Conservation (phyloP, 2,113 vertebrate genomes). For the Forbesichthys papilliferus region DNA sequence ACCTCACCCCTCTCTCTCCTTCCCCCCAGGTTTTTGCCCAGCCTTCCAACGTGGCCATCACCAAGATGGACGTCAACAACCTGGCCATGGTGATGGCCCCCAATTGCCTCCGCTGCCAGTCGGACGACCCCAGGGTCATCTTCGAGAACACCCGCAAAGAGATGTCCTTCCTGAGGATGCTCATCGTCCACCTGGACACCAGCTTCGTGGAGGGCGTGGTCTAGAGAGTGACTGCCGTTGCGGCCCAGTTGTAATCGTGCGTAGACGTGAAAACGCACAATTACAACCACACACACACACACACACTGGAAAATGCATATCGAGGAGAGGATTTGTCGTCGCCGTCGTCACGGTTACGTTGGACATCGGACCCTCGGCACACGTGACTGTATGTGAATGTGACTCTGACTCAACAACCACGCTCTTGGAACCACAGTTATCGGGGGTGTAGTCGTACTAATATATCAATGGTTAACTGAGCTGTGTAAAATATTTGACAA, state of each 20-base stretch:
- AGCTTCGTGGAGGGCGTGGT: slow-evolving; percentile 83
- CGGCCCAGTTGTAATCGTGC: not conserved
- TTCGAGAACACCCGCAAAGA: slow-evolving; percentile 92
- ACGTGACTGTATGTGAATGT: slow-evolving; percentile 7
- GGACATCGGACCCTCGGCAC: not conserved
- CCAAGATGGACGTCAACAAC: slow-evolving; percentile 95
- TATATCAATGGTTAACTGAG: slow-evolving; percentile 15
- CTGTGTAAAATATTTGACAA: slow-evolving; percentile 34
- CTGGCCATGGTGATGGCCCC: slow-evolving; percentile 94
- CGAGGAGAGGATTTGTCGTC: not conserved
- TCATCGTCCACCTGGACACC: slow-evolving; percentile 90
- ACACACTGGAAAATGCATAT: not conserved
- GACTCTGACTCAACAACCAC: slow-evolving; percentile 4
- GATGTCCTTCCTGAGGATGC: slow-evolving; percentile 90
- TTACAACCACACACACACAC: no score
- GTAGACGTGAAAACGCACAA: not conserved
- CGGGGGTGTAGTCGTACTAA: slow-evolving; percentile 12
- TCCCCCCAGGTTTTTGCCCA: slow-evolving; percentile 85
- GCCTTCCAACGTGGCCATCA: slow-evolving; percentile 86
- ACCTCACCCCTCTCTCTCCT: not conserved
- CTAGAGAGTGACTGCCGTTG: slow-evolving; percentile 54
- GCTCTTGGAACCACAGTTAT: slow-evolving; percentile 14
- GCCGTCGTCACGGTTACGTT: no score
- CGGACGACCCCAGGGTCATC: slow-evolving; percentile 86
- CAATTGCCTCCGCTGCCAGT: slow-evolving; percentile 90